Evolutionary conservation across 2,888 invertebrate genomes (phyloP).

Genomic region (Omphaloscelis lunosa): DNA sequence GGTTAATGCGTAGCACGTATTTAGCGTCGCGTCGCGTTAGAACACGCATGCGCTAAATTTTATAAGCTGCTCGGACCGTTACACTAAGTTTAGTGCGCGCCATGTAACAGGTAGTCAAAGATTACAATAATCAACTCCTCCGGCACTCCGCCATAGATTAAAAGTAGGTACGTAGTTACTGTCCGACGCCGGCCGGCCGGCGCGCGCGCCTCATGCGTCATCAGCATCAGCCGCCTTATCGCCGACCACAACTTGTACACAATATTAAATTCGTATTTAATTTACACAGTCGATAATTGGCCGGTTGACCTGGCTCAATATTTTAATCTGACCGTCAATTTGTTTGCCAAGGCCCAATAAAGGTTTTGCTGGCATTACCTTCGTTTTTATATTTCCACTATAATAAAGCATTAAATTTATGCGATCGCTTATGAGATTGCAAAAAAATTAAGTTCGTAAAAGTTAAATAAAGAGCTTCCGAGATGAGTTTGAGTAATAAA

Average conservation of each 20-base stretch:
- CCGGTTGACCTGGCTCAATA: slow-evolving; percentile 69
- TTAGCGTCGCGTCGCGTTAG: slow-evolving; percentile 57
- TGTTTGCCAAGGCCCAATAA: slow-evolving; percentile 71
- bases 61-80: slow-evolving; percentile 77
- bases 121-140: slow-evolving; percentile 74
- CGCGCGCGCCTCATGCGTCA: slow-evolving; percentile 63
- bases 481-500: slow-evolving; percentile 32
- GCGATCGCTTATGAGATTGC: slow-evolving; percentile 32
- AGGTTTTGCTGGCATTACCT: slow-evolving; percentile 56
- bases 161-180: slow-evolving; percentile 58
- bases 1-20: slow-evolving; percentile 71
- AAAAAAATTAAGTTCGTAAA: slow-evolving; percentile 32
- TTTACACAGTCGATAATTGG: slow-evolving; percentile 71
- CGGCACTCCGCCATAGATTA: slow-evolving; percentile 60
- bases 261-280: slow-evolving; percentile 64
- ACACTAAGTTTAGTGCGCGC: slow-evolving; percentile 69
- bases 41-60: slow-evolving; percentile 75
- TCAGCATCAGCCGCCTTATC: slow-evolving; percentile 68
- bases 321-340: slow-evolving; percentile 74
- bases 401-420: slow-evolving; percentile 42
- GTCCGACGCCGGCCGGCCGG: slow-evolving; percentile 52
- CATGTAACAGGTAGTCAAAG: slow-evolving; percentile 74
- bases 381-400: slow-evolving; percentile 50
- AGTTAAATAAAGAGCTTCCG: slow-evolving; percentile 18
- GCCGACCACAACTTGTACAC: slow-evolving; percentile 65